Base-by-base conservation (phyloP, 2,888 invertebrate species). In the Matsumyia berberina region DNA sequence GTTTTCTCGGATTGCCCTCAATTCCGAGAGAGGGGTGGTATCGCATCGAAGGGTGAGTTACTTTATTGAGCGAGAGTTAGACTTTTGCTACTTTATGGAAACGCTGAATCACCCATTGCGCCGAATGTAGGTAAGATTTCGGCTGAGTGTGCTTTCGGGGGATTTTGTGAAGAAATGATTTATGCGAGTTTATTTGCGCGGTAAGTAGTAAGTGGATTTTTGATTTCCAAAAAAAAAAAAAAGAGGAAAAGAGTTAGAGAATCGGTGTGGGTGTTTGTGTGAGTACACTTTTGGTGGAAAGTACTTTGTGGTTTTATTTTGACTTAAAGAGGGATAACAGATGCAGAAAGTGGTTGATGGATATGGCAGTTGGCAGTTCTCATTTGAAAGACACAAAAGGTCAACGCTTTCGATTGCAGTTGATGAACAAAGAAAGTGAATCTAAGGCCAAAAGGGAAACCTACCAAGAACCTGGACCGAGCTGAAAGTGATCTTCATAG, bases 1-100 rank as follows among this genome's bases (percentile, higher is more conserved):
- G 85, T 80, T 85, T 85, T 76, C 80, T 53, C n/a, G 57, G 67
- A 60, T 66, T 72, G 77, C 70, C 57, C 53, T 80, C n/a, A n/a
- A n/a, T n/a, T n/a, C n/a, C n/a, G n/a, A n/a, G n/a, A 24, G 24
- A 3, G 24, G 24, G 35, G 33, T 44, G 24, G 4, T 4, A 24
- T 4, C 2, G 24, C 66, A 44, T 58, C 53, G 58, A 73, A n/a
- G 5, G 57, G 58, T 31, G 17, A 24, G 29, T 15, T 37, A 24
- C 9, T 49, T 17, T 60, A 55, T 55, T 39, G 53, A 55, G 53
- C 53, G 49, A 17, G 49, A 17, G 57, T 66, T 33, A 19, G 64
- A 49, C 19, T 66, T 79, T 73, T 62, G 57, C 33, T 69, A 46
- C 55, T 57, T 76, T 64, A n/a, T 51, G 15, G 29, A 29, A 44